phyloP scores from a whole-genome alignment of 2,888 invertebrate species.

The Andrena haemorrhoa region DNA sequence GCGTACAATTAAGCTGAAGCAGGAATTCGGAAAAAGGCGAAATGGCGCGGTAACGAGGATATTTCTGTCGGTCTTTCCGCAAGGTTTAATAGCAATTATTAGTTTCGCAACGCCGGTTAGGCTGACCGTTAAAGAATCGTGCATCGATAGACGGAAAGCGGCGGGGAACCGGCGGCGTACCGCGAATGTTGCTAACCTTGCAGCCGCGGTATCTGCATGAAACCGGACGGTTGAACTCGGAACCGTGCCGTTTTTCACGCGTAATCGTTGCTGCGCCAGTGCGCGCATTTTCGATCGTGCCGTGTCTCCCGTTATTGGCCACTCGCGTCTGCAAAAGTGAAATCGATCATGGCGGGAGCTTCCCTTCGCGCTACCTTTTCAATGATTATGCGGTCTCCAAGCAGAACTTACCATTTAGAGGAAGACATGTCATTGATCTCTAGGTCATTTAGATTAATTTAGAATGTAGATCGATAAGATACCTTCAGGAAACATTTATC shows the following conservation, averaged over 20 bases:
- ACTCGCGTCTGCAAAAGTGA: conserved; percentile 44
- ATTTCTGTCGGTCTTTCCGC: neutral
- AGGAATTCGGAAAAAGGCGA: neutral
- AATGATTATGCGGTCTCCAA: neutral
- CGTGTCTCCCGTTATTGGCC: neutral
- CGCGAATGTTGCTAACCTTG: conserved; percentile 79
- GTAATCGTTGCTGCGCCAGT: conserved; percentile 12
- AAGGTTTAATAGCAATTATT: neutral
- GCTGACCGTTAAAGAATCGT: neutral
- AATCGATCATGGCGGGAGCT: conserved; percentile 16
- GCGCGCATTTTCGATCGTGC: neutral
- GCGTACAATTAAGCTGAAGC: neutral
- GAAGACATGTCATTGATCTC: neutral
- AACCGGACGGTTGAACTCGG: conserved; percentile 12
- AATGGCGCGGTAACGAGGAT: neutral
- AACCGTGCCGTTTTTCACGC: neutral
- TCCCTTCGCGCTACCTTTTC: neutral
- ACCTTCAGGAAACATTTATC: too few relatives aligned
- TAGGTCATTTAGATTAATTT: neutral
- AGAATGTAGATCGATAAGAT: neutral
- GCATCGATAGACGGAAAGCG: neutral
- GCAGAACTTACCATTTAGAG: neutral
- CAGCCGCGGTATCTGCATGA: conserved; percentile 51
- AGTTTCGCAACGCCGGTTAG: conserved; percentile 16
- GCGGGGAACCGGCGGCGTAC: neutral